Conservation (phyloP, 2,888 invertebrate genomes). For the Entomobrya multifasciata region DNA sequence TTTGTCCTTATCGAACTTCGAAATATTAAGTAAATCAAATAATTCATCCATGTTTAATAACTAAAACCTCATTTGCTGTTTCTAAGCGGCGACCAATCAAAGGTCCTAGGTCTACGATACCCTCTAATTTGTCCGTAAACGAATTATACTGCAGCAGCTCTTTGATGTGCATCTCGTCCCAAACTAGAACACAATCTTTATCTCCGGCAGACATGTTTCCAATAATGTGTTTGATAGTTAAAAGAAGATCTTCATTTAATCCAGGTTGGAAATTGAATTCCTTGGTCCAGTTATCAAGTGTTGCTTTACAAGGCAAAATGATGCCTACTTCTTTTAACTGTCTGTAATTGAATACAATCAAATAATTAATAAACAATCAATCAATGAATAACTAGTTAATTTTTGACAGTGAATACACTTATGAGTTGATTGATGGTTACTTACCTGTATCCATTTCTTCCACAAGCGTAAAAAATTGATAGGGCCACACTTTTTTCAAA, state of each 20-base stretch:
- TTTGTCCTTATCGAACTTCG: slow-evolving; percentile 5
- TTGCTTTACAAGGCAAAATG: neutral
- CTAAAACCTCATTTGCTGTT: slow-evolving; percentile 33
- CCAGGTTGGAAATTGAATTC: neutral
- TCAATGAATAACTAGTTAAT: too few species aligned
- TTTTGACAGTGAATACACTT: neutral
- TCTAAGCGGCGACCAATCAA: neutral
- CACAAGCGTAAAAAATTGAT: neutral
- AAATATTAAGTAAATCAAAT: slow-evolving; percentile 49
- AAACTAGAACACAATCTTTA: slow-evolving; percentile 43
- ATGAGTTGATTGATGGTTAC: neutral
- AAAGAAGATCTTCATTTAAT: neutral
- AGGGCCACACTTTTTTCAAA: neutral
- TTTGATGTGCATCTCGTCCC: slow-evolving; percentile 65
- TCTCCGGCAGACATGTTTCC: too few species aligned
- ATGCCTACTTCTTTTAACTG: neutral
- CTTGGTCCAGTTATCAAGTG: neutral
- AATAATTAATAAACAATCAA: too few species aligned
- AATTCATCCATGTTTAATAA: slow-evolving; percentile 29
- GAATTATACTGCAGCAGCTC: slow-evolving; percentile 36
- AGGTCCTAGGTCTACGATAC: slow-evolving; percentile 47
- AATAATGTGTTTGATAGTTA: neutral
- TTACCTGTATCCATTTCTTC: slow-evolving; percentile 4
- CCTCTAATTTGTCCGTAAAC: slow-evolving; percentile 31
- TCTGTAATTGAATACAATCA: neutral